Percentiles rank a stretch among this genome's conserved stretches.
Conservation (phyloP, 2,113 vertebrate genomes). For the Semnornis frantzii region DNA sequence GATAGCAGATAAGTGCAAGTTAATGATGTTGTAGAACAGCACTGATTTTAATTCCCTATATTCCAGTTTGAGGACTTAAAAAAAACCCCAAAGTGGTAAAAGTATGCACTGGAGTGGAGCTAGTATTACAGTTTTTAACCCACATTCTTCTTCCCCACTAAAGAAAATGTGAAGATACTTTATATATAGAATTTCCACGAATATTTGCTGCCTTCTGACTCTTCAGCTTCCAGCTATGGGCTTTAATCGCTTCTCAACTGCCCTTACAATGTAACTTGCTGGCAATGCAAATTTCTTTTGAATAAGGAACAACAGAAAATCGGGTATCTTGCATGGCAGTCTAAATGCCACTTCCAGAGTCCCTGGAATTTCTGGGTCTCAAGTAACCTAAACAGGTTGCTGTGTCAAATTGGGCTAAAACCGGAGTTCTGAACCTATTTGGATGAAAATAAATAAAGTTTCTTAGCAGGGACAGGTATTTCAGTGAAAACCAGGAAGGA, state of each 20-base stretch:
- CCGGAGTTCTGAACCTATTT: background rate
- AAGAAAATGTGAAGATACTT: background rate
- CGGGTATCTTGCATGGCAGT: background rate
- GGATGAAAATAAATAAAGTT: background rate
- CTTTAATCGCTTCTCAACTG: background rate
- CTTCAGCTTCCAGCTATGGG: background rate
- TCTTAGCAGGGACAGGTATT: too few relatives aligned
- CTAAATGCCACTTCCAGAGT: background rate
- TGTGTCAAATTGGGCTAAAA: background rate
- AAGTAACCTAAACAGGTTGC: background rate
- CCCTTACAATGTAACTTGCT: background rate
- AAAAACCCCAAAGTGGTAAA: background rate
- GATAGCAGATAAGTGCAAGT: slow-evolving; percentile 13
- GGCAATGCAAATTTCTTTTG: background rate
- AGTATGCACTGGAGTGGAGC: background rate
- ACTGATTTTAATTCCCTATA: slow-evolving; percentile 19
- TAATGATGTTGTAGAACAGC: slow-evolving; percentile 27
- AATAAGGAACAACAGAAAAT: background rate
- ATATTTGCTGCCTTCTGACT: background rate
- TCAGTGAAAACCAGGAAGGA: too few relatives aligned
- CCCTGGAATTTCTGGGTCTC: background rate
- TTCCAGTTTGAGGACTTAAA: slow-evolving; percentile 8
- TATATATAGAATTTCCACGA: background rate
- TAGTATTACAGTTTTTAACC: background rate
- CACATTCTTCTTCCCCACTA: background rate